Evolutionary conservation across 2,888 invertebrate species (phyloP), one percentile per base, ranked within the genome.

Genomic region (Drosophila merina): DNA sequence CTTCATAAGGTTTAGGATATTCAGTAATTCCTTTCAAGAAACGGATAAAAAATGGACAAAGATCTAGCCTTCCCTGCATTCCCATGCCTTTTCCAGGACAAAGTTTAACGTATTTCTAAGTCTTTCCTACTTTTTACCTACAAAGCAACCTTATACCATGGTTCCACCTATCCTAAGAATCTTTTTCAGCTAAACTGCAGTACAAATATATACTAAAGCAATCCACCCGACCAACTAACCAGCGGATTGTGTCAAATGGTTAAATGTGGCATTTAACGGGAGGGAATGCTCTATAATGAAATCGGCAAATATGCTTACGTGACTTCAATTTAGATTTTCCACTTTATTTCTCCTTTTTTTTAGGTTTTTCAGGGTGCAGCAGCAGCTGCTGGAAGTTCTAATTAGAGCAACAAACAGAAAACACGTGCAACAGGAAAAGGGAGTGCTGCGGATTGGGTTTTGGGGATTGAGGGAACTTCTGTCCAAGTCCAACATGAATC

Each of bases 251-350:
- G 75, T 82, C 56, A 71, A 67, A 57, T 67, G 66, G 67, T 66
- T 70, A 74, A 67, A 64, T 62, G 57, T 54, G 67, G 60, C 55
- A 75, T 77, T 62, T 68, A 72, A 64, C 64, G 62, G 64, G 31
- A 45, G 76, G 68, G 68, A 72, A 78, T 71, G 67, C 64, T 47
- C 68, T 30, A 70, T 85, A 82, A 82, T 82, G 74, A 76, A 82
- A 82, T 82, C 77, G 74, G 76, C 82, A 82, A 85, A 82, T 85
- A 82, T 74, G 79, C 69, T 77, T 77, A 79, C 85, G 82, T 82
- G 82, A 82, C 82, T 82, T 79, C 68, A 82, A 75, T 77, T 77
- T 75, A 67, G 75, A 78, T 50, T 62, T 67, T 57, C 52, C 67
- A 52, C 51, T 68, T 67, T 68, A 38, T 63, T 56, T 36, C 30